Evolutionary conservation across 1,140 invertebrate species (phyloP), one percentile per base, ranked within the genome.

Genomic region (Solen grandis): DNA sequence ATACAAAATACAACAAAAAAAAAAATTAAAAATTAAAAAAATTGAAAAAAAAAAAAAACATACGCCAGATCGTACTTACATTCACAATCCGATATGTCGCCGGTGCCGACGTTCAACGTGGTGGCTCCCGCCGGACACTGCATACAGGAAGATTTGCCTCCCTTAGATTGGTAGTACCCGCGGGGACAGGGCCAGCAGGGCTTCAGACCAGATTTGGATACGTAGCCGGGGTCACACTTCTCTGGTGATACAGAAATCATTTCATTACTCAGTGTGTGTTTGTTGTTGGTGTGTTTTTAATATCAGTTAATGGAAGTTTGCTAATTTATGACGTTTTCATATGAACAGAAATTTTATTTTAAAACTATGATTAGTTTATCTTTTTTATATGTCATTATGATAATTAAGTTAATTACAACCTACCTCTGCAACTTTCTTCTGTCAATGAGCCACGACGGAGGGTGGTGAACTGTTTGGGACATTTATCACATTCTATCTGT

Each of bases 111-210:
- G 4, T 74, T 74, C n/a, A n/a, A n/a, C n/a, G n/a, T n/a, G n/a
- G n/a, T n/a, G n/a, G n/a, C n/a, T n/a, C n/a, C n/a, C n/a, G n/a
- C 57, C 16, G 91, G 91, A 81, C 92, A 94, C 38, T 84, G 81
- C 68, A 92, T 89, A 84, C 93, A 94, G 5, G 85, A 86, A n/a
- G 80, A 90, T 80, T 92, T 89, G 0, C 92, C 93, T 29, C 52
- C 62, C n/a, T 91, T 82, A 1, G 91, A 85, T 77, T 94, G 93
- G 77, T 90, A 93, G 92, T 97, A 98, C 90, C 99, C 96, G 74
- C 94, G 94, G 0, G 99, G 98, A 90, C 99, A 99, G 33, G 96
- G 94, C 31, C 97, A 96, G 91, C 99, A 99, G 0, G 98, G 98
- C 10, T 98, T 96, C 16, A 99, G 91, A 13, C 99, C 98, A 14